These are phyloP conservation scores for Microtus oregoni DNA, from an alignment of 2,113 vertebrate species.

Conservation along the genomic window DNA sequence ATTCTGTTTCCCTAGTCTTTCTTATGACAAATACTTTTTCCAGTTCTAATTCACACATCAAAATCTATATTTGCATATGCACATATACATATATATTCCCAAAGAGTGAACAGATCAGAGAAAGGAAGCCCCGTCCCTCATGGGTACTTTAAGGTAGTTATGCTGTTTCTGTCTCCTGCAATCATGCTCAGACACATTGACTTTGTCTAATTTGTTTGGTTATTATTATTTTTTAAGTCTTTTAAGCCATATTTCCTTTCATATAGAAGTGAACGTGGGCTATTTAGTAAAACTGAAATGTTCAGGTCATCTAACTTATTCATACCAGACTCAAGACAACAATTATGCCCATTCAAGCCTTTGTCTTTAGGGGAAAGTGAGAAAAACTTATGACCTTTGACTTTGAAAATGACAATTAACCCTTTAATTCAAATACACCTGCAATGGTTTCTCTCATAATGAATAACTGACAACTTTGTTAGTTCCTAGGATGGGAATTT, in stretches of 20 bases:
- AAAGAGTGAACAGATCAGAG: background rate
- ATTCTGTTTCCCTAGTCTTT: background rate
- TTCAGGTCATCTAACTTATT: background rate
- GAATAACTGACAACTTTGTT: constrained; percentile 21
- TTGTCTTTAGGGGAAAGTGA: background rate
- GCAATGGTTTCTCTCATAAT: constrained; percentile 50
- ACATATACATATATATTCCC: background rate
- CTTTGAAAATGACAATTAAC: constrained; percentile 61
- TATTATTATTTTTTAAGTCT: background rate
- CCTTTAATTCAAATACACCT: background rate
- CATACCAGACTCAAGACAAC: background rate
- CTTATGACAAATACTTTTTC: background rate
- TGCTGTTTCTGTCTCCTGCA: background rate
- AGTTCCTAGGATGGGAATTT: background rate
- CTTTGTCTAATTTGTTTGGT: background rate
- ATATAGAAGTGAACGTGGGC: background rate
- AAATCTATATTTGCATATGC: background rate
- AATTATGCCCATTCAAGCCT: background rate
- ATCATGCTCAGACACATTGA: background rate
- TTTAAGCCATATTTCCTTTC: background rate
- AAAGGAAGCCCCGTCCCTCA: background rate
- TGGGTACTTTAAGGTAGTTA: background rate
- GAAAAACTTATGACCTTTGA: constrained; percentile 35
- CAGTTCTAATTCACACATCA: background rate
- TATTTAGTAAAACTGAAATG: background rate